phyloP scores from a whole-genome alignment of 2,113 vertebrate genomes.

The Athene noctua region DNA sequence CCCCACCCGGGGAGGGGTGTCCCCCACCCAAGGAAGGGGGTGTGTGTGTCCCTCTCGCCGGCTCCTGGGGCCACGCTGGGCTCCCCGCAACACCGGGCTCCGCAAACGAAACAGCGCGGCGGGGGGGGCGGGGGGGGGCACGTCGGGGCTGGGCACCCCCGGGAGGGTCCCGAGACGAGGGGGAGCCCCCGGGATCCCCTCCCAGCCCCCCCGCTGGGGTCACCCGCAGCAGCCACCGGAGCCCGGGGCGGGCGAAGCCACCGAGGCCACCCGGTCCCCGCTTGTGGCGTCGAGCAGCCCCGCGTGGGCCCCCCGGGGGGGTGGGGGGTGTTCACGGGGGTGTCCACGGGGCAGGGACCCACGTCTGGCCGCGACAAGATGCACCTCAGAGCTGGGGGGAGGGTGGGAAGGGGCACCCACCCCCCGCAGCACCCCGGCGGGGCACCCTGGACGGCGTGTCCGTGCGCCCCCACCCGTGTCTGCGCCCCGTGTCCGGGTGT shows the following conservation, averaged over 20 bases:
- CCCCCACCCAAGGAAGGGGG: background rate
- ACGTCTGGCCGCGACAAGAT: background rate
- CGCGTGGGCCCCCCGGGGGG: no score
- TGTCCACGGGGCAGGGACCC: background rate
- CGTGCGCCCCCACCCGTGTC: background rate
- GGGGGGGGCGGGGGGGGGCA: background rate
- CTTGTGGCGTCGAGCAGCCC: background rate
- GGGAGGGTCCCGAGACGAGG: no score
- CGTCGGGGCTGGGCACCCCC: background rate
- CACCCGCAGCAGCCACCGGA: no score
- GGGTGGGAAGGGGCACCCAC: background rate
- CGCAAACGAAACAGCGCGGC: background rate
- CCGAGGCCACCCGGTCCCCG: background rate
- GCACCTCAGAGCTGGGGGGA: background rate
- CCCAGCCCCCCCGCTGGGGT: no score
- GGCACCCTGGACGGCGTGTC: background rate
- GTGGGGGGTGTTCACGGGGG: background rate
- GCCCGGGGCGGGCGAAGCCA: background rate
- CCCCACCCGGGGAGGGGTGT: background rate
- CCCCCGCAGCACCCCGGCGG: background rate
- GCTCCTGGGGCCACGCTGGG: no score
- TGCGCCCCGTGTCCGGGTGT: background rate
- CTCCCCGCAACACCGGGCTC: no score
- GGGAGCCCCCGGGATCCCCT: no score
- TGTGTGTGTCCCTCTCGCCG: background rate